Evolutionary conservation across 2,797 vertebrate genomes (phyloP).

Genomic region (Champsocephalus gunnari): DNA sequence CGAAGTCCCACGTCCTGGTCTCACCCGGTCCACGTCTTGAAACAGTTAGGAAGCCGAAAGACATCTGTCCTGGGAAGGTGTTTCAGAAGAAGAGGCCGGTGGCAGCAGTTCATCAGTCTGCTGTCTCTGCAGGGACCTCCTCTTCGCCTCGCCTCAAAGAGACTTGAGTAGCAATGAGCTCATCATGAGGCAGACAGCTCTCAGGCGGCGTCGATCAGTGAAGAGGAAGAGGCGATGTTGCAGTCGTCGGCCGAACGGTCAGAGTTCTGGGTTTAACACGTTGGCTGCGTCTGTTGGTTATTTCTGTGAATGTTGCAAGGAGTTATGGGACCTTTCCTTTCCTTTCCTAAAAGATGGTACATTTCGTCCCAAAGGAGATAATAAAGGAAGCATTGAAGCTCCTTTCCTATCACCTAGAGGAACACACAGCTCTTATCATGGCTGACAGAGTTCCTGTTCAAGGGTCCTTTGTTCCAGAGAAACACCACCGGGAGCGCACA

Average conservation of each 20-base stretch:
- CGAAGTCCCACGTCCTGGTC: too few species aligned
- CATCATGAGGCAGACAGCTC: conserved; percentile 44
- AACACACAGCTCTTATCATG: too few species aligned
- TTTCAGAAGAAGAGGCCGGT: conserved; percentile 9
- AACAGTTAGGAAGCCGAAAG: too few species aligned
- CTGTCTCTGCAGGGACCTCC: conserved; percentile 34
- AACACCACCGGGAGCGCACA: not conserved
- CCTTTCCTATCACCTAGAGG: not conserved
- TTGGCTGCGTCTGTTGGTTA: too few species aligned
- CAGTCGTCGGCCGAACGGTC: too few species aligned
- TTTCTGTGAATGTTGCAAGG: not conserved
- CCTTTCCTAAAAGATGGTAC: not conserved
- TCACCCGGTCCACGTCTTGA: too few species aligned
- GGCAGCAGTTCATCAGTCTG: conserved; percentile 37
- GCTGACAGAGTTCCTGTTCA: not conserved
- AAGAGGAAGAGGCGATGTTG: too few species aligned
- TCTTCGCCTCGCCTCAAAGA: conserved; percentile 44
- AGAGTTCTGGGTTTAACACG: too few species aligned
- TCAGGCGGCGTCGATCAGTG: not conserved
- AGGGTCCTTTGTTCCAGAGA: not conserved
- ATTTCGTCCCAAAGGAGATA: not conserved
- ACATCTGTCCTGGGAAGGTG: not conserved
- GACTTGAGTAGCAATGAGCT: conserved; percentile 63
- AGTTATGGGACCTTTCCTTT: not conserved
- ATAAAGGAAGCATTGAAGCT: conserved; percentile 7